These are phyloP conservation scores for Chrysolina americana DNA, from an alignment of 2,888 invertebrate species.

Conservation along the genomic window DNA sequence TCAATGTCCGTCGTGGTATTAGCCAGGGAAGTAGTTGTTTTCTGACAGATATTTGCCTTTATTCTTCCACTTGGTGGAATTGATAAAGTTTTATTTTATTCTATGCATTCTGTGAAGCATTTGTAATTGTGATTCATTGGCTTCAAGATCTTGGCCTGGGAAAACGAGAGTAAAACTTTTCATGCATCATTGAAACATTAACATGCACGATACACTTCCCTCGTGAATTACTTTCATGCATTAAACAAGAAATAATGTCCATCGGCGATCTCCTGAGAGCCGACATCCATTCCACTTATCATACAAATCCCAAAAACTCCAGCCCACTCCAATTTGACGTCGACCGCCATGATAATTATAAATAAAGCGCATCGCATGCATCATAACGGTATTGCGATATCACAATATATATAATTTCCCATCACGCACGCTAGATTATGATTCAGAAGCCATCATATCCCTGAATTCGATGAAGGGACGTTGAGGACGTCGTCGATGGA, in stretches of 20 bases:
- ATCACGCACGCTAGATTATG: slow-evolving; percentile 64
- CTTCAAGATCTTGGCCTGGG: too few relatives aligned
- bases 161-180: neutral
- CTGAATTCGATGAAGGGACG: slow-evolving; percentile 59
- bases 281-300: slow-evolving; percentile 30
- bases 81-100: too few relatives aligned
- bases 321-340: slow-evolving; percentile 43
- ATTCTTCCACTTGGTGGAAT: too few relatives aligned
- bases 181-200: neutral
- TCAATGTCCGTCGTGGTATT: too few relatives aligned
- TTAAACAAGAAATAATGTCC: slow-evolving; percentile 25
- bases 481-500: neutral
- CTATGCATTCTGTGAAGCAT: too few relatives aligned
- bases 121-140: too few relatives aligned
- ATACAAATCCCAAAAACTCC: slow-evolving; percentile 45
- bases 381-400: slow-evolving; percentile 47
- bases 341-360: slow-evolving; percentile 36
- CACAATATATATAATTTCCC: slow-evolving; percentile 64
- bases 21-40: too few relatives aligned
- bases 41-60: too few relatives aligned
- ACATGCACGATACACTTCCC: too few relatives aligned
- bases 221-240: slow-evolving; percentile 11
- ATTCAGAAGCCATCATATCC: slow-evolving; percentile 64
- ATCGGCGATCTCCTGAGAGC: slow-evolving; percentile 20
- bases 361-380: slow-evolving; percentile 50